Evolutionary conservation across 1,140 invertebrate genomes (phyloP).

Genomic region (Mercenaria mercenaria): DNA sequence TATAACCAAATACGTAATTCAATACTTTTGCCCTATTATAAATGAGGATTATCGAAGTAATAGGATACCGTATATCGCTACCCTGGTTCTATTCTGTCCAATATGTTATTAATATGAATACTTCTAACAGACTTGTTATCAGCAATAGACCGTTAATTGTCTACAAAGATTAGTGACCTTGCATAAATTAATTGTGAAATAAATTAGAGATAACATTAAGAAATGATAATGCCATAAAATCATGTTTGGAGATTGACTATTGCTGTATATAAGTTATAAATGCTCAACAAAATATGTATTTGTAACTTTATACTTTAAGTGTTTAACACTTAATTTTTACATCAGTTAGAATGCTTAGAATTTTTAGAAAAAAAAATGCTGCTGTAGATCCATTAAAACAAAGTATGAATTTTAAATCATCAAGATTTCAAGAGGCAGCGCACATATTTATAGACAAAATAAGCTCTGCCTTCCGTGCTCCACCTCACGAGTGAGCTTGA

Average conservation of each 20-base stretch:
- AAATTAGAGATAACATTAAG: not conserved
- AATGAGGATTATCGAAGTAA: not conserved
- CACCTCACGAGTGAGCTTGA: too few species aligned
- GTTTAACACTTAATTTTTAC: too few species aligned
- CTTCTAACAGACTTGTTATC: not conserved
- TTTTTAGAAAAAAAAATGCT: too few species aligned
- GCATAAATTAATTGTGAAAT: constrained; percentile 12
- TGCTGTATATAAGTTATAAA: not conserved
- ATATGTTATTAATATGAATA: not conserved
- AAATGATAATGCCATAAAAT: not conserved
- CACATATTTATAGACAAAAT: too few species aligned
- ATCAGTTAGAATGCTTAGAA: too few species aligned
- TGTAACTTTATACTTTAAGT: too few species aligned
- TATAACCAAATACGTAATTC: not conserved
- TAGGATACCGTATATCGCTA: not conserved
- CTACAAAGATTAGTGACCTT: not conserved
- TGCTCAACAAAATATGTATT: too few species aligned
- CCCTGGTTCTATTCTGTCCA: not conserved
- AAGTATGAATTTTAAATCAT: too few species aligned
- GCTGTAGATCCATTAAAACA: too few species aligned
- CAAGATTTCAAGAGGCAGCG: too few species aligned
- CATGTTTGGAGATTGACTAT: not conserved
- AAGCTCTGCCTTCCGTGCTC: too few species aligned
- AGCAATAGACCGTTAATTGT: not conserved
- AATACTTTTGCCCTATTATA: not conserved